Evolutionary conservation across 2,113 vertebrate genomes (phyloP).

Genomic region (Pelmatolapia mariae): DNA sequence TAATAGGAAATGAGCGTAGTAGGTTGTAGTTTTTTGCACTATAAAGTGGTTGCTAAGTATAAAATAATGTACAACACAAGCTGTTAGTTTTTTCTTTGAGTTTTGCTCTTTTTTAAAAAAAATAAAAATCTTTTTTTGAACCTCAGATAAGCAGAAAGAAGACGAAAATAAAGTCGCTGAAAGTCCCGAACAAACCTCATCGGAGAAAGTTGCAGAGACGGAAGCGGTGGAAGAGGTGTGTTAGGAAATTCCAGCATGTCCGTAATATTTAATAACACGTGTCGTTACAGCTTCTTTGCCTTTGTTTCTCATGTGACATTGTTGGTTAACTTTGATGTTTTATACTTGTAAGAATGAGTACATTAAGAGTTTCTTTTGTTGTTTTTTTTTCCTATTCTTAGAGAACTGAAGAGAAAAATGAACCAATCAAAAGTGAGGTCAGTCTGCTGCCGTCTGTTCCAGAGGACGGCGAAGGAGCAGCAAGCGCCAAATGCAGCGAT

Average conservation of each 20-base stretch:
- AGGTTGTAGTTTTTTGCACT: background rate
- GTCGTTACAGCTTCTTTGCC: background rate
- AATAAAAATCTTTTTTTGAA: background rate
- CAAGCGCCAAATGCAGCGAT: background rate
- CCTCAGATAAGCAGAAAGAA: slow-evolving; percentile 18
- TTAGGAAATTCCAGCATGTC: background rate
- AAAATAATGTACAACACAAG: background rate
- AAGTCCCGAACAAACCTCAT: background rate
- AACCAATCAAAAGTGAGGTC: background rate
- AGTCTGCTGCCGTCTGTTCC: background rate
- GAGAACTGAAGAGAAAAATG: slow-evolving; percentile 20
- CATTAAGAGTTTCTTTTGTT: background rate
- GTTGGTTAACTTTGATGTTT: background rate
- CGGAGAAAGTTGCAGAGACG: background rate
- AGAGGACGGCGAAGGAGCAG: background rate
- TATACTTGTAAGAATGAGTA: background rate
- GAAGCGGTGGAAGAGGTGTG: slow-evolving; percentile 32
- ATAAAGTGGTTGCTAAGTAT: background rate
- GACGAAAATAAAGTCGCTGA: background rate
- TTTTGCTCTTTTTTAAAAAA: fast-evolving
- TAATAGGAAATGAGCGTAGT: background rate
- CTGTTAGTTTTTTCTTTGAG: background rate
- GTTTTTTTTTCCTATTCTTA: background rate
- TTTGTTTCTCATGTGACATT: background rate
- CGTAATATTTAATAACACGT: background rate